Evolutionary conservation across 2,797 vertebrate species (phyloP).

Genomic region (Galaxias olidus): DNA sequence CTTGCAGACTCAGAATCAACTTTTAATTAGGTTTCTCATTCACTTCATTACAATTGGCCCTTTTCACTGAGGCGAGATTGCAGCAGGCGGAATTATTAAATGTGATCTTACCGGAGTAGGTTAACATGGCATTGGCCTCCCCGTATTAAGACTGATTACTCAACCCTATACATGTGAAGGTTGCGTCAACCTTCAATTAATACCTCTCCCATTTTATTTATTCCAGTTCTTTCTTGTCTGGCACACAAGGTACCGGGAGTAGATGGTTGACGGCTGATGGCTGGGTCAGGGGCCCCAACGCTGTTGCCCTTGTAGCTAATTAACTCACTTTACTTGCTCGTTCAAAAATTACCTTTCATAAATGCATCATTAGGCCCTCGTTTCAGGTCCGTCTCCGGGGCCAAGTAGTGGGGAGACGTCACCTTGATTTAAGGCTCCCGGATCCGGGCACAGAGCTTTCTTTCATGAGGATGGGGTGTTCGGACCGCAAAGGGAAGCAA

Average conservation of each 20-base stretch:
- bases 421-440: conserved; percentile 46
- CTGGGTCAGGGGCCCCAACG: conserved; percentile 50
- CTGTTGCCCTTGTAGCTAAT: conserved; percentile 59
- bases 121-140: conserved; percentile 59
- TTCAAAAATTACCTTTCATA: conserved; percentile 64
- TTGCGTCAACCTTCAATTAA: conserved; percentile 73
- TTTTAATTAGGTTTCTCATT: conserved; percentile 62
- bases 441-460: neutral
- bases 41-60: conserved; percentile 57
- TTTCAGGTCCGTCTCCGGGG: conserved; percentile 56
- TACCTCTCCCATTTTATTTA: conserved; percentile 30
- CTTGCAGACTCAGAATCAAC: conserved; percentile 49
- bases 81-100: conserved; percentile 54
- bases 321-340: conserved; percentile 62
- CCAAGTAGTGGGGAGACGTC: conserved; percentile 47
- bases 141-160: conserved; percentile 71
- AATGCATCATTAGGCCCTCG: conserved; percentile 67
- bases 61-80: conserved; percentile 50
- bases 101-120: conserved; percentile 69
- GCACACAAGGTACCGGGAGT: conserved; percentile 21
- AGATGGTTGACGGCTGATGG: conserved; percentile 47
- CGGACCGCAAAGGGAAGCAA: too few species aligned
- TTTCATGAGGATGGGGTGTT: too few species aligned
- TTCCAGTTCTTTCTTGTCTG: conserved; percentile 34
- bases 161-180: conserved; percentile 62